Base-by-base conservation (phyloP, 2,797 vertebrate species). In the Parotocinclus haroldoi region DNA sequence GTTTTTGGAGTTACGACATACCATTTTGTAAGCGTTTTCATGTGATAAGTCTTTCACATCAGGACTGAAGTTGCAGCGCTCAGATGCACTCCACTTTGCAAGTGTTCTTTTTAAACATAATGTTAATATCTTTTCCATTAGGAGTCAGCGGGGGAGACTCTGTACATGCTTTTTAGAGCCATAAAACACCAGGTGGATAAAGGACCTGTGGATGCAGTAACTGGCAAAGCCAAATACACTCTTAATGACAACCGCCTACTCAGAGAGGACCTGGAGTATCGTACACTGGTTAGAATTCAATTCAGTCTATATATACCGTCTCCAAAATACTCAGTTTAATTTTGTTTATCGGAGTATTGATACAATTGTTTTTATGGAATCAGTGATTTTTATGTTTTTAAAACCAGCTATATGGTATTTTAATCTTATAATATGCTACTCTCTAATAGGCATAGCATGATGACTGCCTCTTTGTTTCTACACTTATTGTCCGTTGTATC, bases 131-230 rank as follows among this genome's bases (percentile, higher is more conserved):
- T 78, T 54, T 75, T 40, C 45, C 7, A 56, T 11, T 63, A 98
- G 96, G 95, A 99, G 81, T 95, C 95, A 0, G 95, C 95, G 0
- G 96, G 96, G 7, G 96, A 99, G 79, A 90, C 94, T 5, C 93
- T 99, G 19, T 99, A 96, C 81, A 98, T 98, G 96, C 89, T 98
- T 51, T 98, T 99, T 78, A 90, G 94, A 73, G 96, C 96, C 56
- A 99, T 99, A 81, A 99, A 99, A 79, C 96, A 99, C 81, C 96
- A 99, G 74, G 96, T 99, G 54, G 96, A 99, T 80, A 99, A 99
- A 86, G 96, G 96, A 0, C 96, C 96, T 0, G 96, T 99, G 53
- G 96, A 99, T 51, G 94, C 94, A 17, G 95, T 98, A 73, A 96
- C 96, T 0, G 94, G 96, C 39, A 99, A 98, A 82, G 96, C 96